phyloP scores from a whole-genome alignment of 2,888 invertebrate species.

The Bombyx huttoni region DNA sequence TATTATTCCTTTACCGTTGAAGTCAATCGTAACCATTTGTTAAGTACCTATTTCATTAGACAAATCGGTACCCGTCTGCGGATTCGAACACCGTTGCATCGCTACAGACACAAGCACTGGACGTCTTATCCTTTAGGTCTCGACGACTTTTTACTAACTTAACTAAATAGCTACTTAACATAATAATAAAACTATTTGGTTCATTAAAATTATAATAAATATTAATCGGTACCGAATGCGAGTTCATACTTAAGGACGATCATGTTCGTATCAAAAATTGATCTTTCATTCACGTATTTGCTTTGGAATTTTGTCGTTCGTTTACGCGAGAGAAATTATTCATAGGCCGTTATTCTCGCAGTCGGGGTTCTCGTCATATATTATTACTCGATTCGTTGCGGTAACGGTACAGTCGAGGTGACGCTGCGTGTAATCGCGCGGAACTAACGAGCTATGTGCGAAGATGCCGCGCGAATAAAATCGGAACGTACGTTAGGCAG shows the following conservation, averaged over 20 bases:
- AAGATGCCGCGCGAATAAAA: background rate
- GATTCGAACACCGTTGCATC: no score
- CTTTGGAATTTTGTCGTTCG: background rate
- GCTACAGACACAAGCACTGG: no score
- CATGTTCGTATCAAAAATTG: background rate
- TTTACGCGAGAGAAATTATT: slow-evolving; percentile 3
- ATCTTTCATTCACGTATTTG: background rate
- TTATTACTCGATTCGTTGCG: slow-evolving; percentile 9
- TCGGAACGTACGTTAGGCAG: background rate
- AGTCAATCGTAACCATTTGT: no score
- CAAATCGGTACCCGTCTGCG: no score
- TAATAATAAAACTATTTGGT: no score
- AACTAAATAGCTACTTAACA: no score
- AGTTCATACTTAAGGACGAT: background rate
- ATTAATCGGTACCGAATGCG: background rate
- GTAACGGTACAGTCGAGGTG: slow-evolving; percentile 11
- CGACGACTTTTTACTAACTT: no score
- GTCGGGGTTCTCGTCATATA: slow-evolving; percentile 6
- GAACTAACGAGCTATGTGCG: slow-evolving; percentile 4
- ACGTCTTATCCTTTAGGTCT: no score
- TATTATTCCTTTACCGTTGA: no score
- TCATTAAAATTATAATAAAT: no score
- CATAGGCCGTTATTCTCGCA: slow-evolving; percentile 3
- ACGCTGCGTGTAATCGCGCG: slow-evolving; percentile 12
- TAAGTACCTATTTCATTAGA: no score